phyloP scores from a whole-genome alignment of 1,140 invertebrate species.

The Heliothis virescens region DNA sequence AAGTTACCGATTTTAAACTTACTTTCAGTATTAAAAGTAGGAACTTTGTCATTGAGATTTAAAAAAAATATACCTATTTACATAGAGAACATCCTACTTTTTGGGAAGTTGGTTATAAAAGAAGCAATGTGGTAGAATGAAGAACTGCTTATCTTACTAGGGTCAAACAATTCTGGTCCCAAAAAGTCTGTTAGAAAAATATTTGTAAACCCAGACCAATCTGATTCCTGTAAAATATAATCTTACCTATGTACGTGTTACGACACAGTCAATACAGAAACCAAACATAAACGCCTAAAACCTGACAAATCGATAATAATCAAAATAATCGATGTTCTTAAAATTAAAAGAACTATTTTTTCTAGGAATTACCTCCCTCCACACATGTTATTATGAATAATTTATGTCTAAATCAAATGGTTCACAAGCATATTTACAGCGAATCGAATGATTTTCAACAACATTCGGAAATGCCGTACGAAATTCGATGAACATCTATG shows the following conservation, averaged over 20 bases:
- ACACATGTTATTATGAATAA: background rate
- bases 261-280: background rate
- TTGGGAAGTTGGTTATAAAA: no score
- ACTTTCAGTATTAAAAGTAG: no score
- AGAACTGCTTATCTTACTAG: no score
- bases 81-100: no score
- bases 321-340: background rate
- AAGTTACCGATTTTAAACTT: background rate
- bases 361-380: background rate
- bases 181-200: background rate
- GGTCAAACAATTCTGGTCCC: no score
- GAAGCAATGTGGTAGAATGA: no score
- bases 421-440: constrained; percentile 3
- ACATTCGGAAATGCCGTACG: constrained; percentile 26
- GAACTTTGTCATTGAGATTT: no score
- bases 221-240: background rate
- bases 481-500: background rate
- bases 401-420: constrained; percentile 17
- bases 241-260: background rate
- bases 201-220: background rate
- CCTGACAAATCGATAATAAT: background rate
- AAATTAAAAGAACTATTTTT: background rate
- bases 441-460: constrained; percentile 20
- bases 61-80: no score
- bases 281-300: background rate